These are phyloP conservation scores for Polyodon spathula DNA, from an alignment of 2,113 vertebrate genomes.

Conservation along the genomic window DNA sequence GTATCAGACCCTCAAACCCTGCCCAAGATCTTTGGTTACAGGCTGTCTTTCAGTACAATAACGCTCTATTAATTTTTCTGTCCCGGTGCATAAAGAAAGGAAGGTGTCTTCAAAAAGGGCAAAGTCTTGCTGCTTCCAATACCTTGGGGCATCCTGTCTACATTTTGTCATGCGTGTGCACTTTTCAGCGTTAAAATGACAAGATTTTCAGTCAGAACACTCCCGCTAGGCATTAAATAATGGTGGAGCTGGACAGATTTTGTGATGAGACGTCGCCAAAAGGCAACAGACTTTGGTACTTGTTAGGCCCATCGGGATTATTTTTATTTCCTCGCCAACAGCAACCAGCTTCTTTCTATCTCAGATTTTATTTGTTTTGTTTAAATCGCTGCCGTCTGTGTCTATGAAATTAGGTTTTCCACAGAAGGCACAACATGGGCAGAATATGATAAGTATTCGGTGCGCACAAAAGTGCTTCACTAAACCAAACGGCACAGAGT, in stretches of 20 bases:
- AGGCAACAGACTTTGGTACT: conserved; percentile 61
- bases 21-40: conserved; percentile 54
- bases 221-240: conserved; percentile 64
- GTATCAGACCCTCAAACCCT: conserved; percentile 61
- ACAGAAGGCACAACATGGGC: conserved; percentile 49
- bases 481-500: conserved; percentile 25
- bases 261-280: conserved; percentile 66
- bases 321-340: conserved; percentile 48
- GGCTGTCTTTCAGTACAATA: conserved; percentile 68
- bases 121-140: conserved; percentile 62
- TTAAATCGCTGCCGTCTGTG: conserved; percentile 42
- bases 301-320: conserved; percentile 58
- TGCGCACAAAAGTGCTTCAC: conserved; percentile 36
- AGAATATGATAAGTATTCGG: conserved; percentile 47
- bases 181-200: conserved; percentile 81
- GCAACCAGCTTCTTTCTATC: conserved; percentile 43
- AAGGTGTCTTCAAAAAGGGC: conserved; percentile 82
- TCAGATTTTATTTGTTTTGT: conserved; percentile 32
- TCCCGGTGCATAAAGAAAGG: conserved; percentile 68
- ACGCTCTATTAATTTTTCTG: conserved; percentile 83
- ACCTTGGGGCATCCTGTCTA: conserved; percentile 79
- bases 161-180: conserved; percentile 87
- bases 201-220: conserved; percentile 69
- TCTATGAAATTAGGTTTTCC: conserved; percentile 38
- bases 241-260: conserved; percentile 47